Conservation (phyloP, 2,113 vertebrate species). For the Cyprinus carpio region DNA sequence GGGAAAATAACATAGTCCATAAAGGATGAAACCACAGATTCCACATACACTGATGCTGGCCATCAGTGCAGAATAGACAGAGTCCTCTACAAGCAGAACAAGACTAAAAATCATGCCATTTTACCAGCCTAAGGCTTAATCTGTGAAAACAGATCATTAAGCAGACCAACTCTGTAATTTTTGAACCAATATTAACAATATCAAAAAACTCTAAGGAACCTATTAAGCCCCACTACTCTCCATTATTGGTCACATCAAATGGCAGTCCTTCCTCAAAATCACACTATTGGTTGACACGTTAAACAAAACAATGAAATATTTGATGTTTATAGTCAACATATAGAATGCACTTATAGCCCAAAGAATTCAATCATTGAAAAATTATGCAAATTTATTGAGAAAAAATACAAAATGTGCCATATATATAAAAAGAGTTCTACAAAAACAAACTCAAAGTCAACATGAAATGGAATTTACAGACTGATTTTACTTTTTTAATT, state of each 20-base stretch:
- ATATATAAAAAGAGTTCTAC: not conserved
- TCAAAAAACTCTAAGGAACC: not conserved
- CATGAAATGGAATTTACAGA: no score
- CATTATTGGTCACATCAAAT: not conserved
- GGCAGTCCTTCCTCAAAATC: not conserved
- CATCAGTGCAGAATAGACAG: not conserved
- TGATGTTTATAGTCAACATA: not conserved
- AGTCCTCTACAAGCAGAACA: not conserved
- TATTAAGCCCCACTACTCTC: not conserved
- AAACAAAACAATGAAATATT: not conserved
- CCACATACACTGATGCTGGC: not conserved
- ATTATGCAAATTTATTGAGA: not conserved
- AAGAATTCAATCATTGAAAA: not conserved
- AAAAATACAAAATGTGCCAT: not conserved
- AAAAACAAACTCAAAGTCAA: not conserved
- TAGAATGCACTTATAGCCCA: not conserved
- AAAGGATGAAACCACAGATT: not conserved
- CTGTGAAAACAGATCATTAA: not conserved
- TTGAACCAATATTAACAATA: not conserved
- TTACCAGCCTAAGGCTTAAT: not conserved
- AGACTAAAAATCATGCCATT: not conserved
- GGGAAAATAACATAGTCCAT: conserved; percentile 5
- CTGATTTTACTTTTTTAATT: not conserved
- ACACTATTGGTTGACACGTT: not conserved
- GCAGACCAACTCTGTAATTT: not conserved